Evolutionary conservation across 2,888 invertebrate genomes (phyloP), one percentile per base, ranked within the genome.

Genomic region (Drosophila lutescens): DNA sequence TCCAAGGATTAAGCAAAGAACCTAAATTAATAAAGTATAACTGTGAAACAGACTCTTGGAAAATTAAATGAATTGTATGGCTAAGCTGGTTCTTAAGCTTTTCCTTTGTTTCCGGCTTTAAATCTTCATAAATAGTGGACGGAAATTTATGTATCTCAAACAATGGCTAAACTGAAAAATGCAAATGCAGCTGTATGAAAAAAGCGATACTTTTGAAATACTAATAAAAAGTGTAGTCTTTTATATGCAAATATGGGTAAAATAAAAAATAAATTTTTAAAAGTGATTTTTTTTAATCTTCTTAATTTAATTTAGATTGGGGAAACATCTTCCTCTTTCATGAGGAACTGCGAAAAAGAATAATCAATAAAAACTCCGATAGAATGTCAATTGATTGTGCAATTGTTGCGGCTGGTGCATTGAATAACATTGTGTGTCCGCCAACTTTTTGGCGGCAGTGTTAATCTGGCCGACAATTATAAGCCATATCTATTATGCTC

Each of bases 401-500:
- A 34, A 53, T 53, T 53, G 30, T 61, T 44, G 30, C 10, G 44
- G 36, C n/a, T 12, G 44, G n/a, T 9, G 51, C 32, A 44, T 40
- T 53, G 32, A 63, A 49, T 62, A 63, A 34, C 36, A 63, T 49
- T 47, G 62, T 10, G 40, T 13, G 40, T 41, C 17, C 12, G 41
- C 56, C 34, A 40, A 65, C 58, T 67, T 67, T 67, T 59, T 30
- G 46, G n/a, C 46, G 32, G 2, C 55, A 53, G 46, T 69, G 36
- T 54, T 53, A 50, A 51, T 70, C 61, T 55, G 61, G 44, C 30
- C 15, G 36, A 40, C 55, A 61, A 61, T 70, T 61, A 69, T 59
- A 62, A 55, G 61, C 61, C 69, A 50, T 61, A 70, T 70, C 70
- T 61, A 61, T 69, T 51, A 69, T 62, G 70, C 69, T 68, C 68